A percentile compares a stretch with the other conserved stretches of the same genome.
phyloP scores from a whole-genome alignment of 1,140 invertebrate genomes.

The Colletes latitarsis region DNA sequence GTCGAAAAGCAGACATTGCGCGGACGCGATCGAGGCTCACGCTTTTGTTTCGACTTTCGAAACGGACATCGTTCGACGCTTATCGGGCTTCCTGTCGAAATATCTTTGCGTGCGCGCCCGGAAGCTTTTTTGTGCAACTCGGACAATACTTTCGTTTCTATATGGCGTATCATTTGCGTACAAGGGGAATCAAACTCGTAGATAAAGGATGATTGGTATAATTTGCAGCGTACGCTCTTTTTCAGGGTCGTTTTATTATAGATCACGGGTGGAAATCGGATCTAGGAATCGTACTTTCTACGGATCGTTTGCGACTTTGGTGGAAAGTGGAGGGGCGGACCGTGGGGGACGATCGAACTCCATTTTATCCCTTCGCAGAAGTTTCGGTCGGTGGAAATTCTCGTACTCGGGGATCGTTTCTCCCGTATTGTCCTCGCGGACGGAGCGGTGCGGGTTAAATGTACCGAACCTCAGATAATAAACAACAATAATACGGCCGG shows the following conservation, averaged over 20 bases:
- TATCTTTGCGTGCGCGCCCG: neutral
- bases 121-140: neutral
- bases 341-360: neutral
- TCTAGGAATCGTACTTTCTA: too few relatives aligned
- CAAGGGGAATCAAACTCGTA: too few relatives aligned
- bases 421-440: constrained; percentile 43
- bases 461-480: constrained; percentile 76
- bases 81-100: constrained; percentile 21
- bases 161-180: too few relatives aligned
- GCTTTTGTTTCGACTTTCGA: constrained; percentile 35
- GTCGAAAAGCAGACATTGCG: neutral
- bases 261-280: too few relatives aligned
- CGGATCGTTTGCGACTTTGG: neutral
- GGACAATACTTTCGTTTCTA: too few relatives aligned
- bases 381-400: constrained; percentile 49
- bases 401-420: constrained; percentile 25
- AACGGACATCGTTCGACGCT: constrained; percentile 2
- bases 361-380: constrained; percentile 21
- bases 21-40: neutral
- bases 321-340: neutral
- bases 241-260: too few relatives aligned
- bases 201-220: too few relatives aligned
- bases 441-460: constrained; percentile 75
- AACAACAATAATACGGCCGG: constrained; percentile 74
- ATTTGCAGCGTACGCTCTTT: too few relatives aligned